Base-by-base conservation (phyloP, 2,113 vertebrate genomes). In the human (Homo sapiens) region DNA sequence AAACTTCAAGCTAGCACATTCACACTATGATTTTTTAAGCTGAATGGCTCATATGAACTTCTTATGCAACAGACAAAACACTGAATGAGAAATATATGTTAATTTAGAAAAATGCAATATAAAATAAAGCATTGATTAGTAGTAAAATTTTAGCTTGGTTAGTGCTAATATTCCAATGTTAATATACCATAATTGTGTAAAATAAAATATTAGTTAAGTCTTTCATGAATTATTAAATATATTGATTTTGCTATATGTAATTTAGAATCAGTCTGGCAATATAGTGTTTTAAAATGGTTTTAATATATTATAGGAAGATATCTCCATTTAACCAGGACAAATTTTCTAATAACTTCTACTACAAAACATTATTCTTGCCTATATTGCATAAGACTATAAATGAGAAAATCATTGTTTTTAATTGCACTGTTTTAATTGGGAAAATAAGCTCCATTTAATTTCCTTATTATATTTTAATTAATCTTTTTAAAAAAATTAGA, bases 171-270 rank as follows among this genome's bases (percentile, higher is more conserved):
- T 90, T 94, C 80, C 96, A 83, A 90, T 73, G 18, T 38, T 89
- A 89, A 83, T 45, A 35, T n/a, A n/a, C 45, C 30, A 32, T 93
- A 79, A 93, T 61, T 94, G 6, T 61, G 5, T 38, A 94, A 92
- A 94, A 90, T 89, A 79, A 92, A 92, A 72, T 78, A 72, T 79
- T 83, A 84, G 32, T 57, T 96, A 95, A 97, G 2, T 52, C 40
- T 64, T 94, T 11, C 4, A 79, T 84, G 85, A 59, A 97, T 96
- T 97, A 97, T 90, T 94, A 57, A 87, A 82, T 45, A 17, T 84
- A 90, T 61, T 78, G 59, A 94, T 93, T 97, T 97, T 94, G 5
- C 7, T 45, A 40, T 22, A 18, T 88, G 6, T 35, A 90, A 93
- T 88, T 86, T 35, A 73, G 35, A 95, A 87, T 88, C 61, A 88